Conservation (phyloP, 2,888 invertebrate species). For the Eueremaeus valkanovi region DNA sequence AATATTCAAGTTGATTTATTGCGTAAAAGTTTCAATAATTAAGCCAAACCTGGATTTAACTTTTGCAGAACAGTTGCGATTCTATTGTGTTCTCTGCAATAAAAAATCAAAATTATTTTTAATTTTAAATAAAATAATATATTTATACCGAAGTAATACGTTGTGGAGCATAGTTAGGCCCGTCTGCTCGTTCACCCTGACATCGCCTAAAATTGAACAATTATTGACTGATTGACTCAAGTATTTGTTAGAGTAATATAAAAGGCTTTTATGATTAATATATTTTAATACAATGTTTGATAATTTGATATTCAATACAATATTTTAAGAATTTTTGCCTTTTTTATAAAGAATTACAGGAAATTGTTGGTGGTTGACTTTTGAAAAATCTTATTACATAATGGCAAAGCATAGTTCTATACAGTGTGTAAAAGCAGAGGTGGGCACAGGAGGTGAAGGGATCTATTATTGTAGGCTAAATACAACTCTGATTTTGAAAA, state of each 20-base stretch:
- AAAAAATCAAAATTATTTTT: constrained; percentile 43
- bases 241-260: too few species aligned
- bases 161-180: constrained; percentile 21
- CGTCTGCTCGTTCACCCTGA: constrained; percentile 46
- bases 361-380: too few species aligned
- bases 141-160: background rate
- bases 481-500: background rate
- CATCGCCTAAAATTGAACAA: constrained; percentile 10
- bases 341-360: too few species aligned
- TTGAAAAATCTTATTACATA: too few species aligned
- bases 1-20: too few species aligned
- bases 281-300: too few species aligned
- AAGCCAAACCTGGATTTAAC: constrained; percentile 43
- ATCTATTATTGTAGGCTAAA: background rate
- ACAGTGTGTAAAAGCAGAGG: too few species aligned
- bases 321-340: too few species aligned
- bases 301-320: too few species aligned
- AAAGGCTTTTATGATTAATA: too few species aligned
- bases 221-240: background rate
- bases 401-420: too few species aligned
- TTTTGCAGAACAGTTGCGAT: constrained; percentile 43
- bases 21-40: background rate
- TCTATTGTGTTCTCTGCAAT: constrained; percentile 47
- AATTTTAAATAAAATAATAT: background rate
- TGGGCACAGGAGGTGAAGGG: too few species aligned